A percentile compares a stretch with the other conserved stretches of the same genome.
Evolutionary conservation across 35 echinoderm and acorn worm genomes (phyloP).

Genomic region (Diadema setosum): DNA sequence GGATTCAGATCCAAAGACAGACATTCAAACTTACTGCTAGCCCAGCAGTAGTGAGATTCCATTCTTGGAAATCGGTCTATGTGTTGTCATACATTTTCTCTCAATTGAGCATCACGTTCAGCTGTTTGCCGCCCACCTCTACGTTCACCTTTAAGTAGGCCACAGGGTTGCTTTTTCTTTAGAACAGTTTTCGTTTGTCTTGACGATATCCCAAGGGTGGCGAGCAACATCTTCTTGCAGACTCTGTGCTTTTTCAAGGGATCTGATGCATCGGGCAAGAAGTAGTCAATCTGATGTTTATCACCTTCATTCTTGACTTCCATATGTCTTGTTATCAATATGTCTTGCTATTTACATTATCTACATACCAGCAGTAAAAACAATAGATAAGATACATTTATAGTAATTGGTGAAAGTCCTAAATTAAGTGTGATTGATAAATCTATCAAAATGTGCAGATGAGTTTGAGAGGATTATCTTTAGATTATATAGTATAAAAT

Average conservation of each 20-base stretch:
- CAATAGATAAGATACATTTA: too few relatives aligned
- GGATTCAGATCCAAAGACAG: slow-evolving; percentile 5
- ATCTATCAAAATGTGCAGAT: too few relatives aligned
- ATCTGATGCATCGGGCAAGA: background rate
- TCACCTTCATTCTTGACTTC: too few relatives aligned
- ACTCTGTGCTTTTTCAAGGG: background rate
- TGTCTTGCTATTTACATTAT: too few relatives aligned
- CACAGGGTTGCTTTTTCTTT: background rate
- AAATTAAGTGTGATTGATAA: too few relatives aligned
- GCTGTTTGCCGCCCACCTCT: slow-evolving; percentile 14
- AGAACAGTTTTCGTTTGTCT: slow-evolving; percentile 7
- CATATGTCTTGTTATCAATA: too few relatives aligned
- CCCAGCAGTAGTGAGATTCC: slow-evolving; percentile 41
- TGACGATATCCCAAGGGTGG: slow-evolving; percentile 10
- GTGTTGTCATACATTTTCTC: background rate
- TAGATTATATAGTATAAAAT: too few relatives aligned
- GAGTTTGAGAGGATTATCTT: too few relatives aligned
- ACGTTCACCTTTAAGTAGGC: background rate
- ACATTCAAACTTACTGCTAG: background rate
- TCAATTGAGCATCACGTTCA: background rate
- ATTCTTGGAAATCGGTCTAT: slow-evolving; percentile 6
- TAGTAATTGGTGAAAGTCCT: too few relatives aligned
- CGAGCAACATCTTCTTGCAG: background rate
- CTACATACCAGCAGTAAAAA: too few relatives aligned
- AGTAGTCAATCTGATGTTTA: background rate